Percentiles rank a stretch among this genome's conserved stretches.
phyloP scores from a whole-genome alignment of 2,888 invertebrate genomes.

The Agonopterix arenella region DNA sequence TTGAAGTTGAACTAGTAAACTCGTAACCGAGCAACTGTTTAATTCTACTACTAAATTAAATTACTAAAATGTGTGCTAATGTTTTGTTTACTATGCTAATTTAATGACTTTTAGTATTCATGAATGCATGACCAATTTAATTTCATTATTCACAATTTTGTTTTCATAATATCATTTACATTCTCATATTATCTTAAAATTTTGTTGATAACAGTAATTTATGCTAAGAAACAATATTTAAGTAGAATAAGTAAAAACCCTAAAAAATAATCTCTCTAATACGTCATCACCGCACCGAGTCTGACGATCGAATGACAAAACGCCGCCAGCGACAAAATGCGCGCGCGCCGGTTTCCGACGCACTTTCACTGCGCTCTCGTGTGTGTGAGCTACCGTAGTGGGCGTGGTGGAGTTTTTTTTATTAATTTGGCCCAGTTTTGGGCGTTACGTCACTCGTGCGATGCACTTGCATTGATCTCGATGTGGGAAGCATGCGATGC shows the following conservation, averaged over 20 bases:
- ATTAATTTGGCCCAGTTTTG: constrained; percentile 67
- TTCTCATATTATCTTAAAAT: too few species aligned
- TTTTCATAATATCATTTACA: too few species aligned
- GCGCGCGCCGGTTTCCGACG: constrained; percentile 13
- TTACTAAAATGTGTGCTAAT: too few species aligned
- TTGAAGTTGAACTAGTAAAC: too few species aligned
- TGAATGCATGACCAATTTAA: not conserved
- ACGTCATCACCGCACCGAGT: constrained; percentile 27
- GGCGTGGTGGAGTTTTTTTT: constrained; percentile 56
- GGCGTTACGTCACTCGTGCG: constrained; percentile 53
- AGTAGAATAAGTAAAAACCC: too few species aligned
- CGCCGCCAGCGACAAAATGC: constrained; percentile 21
- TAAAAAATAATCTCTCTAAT: not conserved
- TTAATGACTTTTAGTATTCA: not conserved
- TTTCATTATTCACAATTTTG: not conserved
- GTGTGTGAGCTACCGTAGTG: constrained; percentile 21
- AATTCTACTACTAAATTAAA: too few species aligned
- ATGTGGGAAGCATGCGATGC: constrained; percentile 32
- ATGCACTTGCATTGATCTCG: constrained; percentile 35
- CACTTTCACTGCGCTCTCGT: constrained; percentile 58
- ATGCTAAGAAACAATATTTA: too few species aligned
- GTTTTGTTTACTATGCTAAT: too few species aligned
- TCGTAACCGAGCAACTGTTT: too few species aligned
- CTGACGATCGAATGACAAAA: constrained; percentile 34
- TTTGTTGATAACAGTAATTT: too few species aligned